phyloP scores from a whole-genome alignment of 2,797 vertebrate genomes.

The Sciurus carolinensis region DNA sequence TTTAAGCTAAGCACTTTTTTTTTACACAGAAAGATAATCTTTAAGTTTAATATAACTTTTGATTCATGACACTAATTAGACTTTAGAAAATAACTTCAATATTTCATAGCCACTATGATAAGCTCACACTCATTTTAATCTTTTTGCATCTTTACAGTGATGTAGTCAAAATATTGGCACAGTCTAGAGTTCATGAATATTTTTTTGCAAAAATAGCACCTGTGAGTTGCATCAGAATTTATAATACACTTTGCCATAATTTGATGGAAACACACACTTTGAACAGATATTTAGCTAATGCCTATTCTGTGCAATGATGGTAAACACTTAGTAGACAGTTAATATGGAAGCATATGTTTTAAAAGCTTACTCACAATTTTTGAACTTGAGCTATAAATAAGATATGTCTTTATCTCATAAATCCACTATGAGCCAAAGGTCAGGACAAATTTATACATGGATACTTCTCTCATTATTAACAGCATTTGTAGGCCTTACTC shows the following conservation, averaged over 20 bases:
- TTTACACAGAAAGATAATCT: conserved; percentile 60
- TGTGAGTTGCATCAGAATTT: conserved; percentile 5
- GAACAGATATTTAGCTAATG: conserved; percentile 47
- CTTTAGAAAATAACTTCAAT: conserved; percentile 70
- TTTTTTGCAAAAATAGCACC: conserved; percentile 16
- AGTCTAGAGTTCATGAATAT: neutral
- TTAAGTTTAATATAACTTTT: conserved; percentile 8
- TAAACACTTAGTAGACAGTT: neutral
- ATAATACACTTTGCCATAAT: neutral
- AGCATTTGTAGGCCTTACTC: neutral
- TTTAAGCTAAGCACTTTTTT: conserved; percentile 43
- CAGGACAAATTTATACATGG: neutral
- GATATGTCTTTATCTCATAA: neutral
- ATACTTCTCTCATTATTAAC: conserved; percentile 11
- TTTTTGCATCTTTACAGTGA: conserved; percentile 47
- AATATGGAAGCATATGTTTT: conserved; percentile 39
- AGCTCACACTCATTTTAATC: conserved; percentile 73
- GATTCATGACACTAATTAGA: conserved; percentile 5
- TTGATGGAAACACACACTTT: conserved; percentile 13
- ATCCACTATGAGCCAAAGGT: neutral
- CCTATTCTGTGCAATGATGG: neutral
- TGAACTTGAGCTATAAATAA: conserved; percentile 26
- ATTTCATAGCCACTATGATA: conserved; percentile 68
- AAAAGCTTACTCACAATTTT: conserved; percentile 40
- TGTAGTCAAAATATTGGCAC: conserved; percentile 64